A percentile compares a stretch with the other conserved stretches of the same genome.
Conservation (phyloP, 1,140 invertebrate species). For the Rhopalosiphum padi region DNA sequence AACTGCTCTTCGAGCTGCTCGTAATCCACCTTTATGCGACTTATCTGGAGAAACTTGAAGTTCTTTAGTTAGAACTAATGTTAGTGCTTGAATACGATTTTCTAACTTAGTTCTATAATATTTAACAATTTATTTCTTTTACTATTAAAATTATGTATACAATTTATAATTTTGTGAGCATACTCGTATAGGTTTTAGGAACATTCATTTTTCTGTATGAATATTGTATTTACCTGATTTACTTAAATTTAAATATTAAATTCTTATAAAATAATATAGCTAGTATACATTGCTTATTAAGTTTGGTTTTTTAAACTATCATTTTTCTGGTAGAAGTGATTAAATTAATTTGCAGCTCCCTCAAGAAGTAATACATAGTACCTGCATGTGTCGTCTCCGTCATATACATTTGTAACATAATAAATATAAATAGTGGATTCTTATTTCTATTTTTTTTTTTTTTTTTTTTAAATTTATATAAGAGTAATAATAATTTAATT, state of each 20-base stretch:
- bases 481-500: no score
- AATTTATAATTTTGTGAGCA: background rate
- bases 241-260: no score
- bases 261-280: no score
- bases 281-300: background rate
- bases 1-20: constrained; percentile 85
- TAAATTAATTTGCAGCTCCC: background rate
- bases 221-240: no score
- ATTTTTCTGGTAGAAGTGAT: background rate
- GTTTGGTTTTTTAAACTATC: background rate
- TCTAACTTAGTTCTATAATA: constrained; percentile 70
- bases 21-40: constrained; percentile 90
- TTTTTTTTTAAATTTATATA: no score
- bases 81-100: constrained; percentile 77
- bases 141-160: background rate
- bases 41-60: constrained; percentile 86
- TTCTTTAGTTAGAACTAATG: constrained; percentile 87
- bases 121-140: background rate
- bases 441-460: no score
- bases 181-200: background rate
- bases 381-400: no score
- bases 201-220: background rate
- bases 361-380: no score
- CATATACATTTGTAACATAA: no score
- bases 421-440: no score